Base-by-base conservation (phyloP, 1,140 invertebrate genomes). In the Ostrea denselamellosa region DNA sequence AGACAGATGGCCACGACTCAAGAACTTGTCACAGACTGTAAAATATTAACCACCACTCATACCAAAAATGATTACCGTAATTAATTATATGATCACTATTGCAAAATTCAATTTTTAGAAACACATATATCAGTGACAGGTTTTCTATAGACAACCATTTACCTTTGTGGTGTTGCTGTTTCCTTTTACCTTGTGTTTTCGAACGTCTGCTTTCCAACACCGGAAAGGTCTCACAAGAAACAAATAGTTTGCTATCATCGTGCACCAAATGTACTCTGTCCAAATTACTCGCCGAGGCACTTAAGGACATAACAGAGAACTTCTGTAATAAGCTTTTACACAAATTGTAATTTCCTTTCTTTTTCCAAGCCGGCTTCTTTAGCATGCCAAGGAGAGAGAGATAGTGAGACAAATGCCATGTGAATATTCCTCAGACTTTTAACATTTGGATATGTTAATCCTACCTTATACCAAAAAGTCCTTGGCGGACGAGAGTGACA, bases 161-260 rank as follows among this genome's bases (percentile, higher is more conserved):
- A 62, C 56, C 56, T 62, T 62, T 62, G 12, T 17, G 14, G 14
- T 4, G 56, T 3, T 77, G 68, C 4, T 77, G 22, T 25, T 77
- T 77, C 12, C 68, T 25, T 25, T 77, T 77, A 77, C 68, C 22
- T 34, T 25, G 22, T 9, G 68, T 34, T 25, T 12, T 77, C 5
- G 68, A 77, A 17, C 25, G 5, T 25, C 68, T 77, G 12, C 25
- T 77, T 14, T 77, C 68, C 68, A 77, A 10, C 0, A 25, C 9
- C 2, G 68, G 68, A 25, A 77, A 77, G 68, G 68, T 77, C 22
- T 77, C 68, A 77, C 68, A 77, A 7, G 68, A 77, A 14, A 77
- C 68, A 77, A 77, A 77, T 34, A 77, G 68, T 14, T 77, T 77
- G 68, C 68, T 28, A 28, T 77, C 68, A 77, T 77, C 68, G 10